Conservation (phyloP, 2,113 vertebrate species). For the Tetraodon nigroviridis region DNA sequence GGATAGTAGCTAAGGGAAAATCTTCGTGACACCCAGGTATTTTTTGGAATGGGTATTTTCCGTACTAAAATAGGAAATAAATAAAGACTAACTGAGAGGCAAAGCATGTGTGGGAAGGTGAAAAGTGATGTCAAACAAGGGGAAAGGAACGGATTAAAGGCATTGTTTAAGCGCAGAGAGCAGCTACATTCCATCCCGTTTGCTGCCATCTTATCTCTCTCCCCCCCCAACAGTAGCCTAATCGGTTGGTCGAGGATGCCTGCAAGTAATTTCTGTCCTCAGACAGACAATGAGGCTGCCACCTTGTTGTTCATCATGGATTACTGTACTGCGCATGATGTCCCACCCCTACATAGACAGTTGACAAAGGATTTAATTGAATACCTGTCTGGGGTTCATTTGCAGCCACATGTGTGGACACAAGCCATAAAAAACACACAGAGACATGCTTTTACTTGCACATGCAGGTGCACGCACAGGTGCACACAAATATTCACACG, state of each 20-base stretch:
- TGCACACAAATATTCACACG: conserved; percentile 18
- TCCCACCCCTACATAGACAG: conserved; percentile 66
- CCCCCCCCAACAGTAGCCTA: conserved; percentile 72
- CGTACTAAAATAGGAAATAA: conserved; percentile 55
- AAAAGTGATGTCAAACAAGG: conserved; percentile 72
- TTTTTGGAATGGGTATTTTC: conserved; percentile 40
- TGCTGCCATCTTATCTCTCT: conserved; percentile 69
- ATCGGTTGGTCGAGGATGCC: conserved; percentile 74
- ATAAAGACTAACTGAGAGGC: conserved; percentile 25
- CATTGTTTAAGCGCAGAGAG: conserved; percentile 69
- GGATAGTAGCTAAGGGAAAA: conserved; percentile 49
- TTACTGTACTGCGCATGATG: conserved; percentile 70
- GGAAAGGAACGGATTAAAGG: conserved; percentile 70
- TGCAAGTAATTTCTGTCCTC: conserved; percentile 76
- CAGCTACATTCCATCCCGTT: conserved; percentile 59
- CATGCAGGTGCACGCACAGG: conserved; percentile 8
- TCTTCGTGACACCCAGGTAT: conserved; percentile 48
- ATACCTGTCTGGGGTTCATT: conserved; percentile 71
- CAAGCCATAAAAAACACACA: conserved; percentile 27
- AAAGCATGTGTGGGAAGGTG: conserved; percentile 64
- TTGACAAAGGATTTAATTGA: conserved; percentile 75
- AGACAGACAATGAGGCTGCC: conserved; percentile 74
- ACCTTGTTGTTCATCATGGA: conserved; percentile 73
- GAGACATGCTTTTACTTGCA: conserved; percentile 22
- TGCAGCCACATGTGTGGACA: conserved; percentile 47